A percentile compares a stretch with the other conserved stretches of the same genome.
Evolutionary conservation across 2,888 invertebrate genomes (phyloP).

Genomic region (Petrophora chlorosata): DNA sequence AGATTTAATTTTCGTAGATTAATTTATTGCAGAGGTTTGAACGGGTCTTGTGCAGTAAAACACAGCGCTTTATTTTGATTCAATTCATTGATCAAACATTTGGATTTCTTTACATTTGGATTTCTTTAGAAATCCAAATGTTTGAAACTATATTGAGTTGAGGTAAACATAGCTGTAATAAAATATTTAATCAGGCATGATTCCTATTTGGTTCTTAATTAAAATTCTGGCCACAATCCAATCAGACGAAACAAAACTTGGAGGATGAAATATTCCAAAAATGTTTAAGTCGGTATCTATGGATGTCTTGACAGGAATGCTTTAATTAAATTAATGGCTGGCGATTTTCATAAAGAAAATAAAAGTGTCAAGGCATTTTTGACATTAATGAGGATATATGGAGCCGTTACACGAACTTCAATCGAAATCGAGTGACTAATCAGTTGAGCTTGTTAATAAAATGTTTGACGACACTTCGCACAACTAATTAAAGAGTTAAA

Average conservation of each 20-base stretch:
- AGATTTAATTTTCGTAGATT: too few relatives aligned
- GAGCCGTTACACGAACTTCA: constrained; percentile 32
- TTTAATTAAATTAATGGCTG: constrained; percentile 79
- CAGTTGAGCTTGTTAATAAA: constrained; percentile 13
- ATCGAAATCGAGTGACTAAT: constrained; percentile 28
- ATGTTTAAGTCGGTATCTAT: constrained; percentile 67
- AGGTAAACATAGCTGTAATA: background rate
- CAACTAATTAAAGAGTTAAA: background rate
- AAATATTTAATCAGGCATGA: background rate
- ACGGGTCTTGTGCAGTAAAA: too few relatives aligned
- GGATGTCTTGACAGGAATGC: constrained; percentile 69
- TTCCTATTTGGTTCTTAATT: constrained; percentile 55
- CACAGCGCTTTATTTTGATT: too few relatives aligned
- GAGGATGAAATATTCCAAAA: constrained; percentile 58
- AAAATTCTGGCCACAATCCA: constrained; percentile 71
- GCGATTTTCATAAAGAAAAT: constrained; percentile 67
- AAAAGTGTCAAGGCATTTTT: constrained; percentile 60
- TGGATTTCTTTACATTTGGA: too few relatives aligned
- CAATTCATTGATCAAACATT: too few relatives aligned
- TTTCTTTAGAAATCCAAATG: too few relatives aligned
- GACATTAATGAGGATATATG: constrained; percentile 76
- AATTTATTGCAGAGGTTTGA: too few relatives aligned
- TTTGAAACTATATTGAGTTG: too few relatives aligned
- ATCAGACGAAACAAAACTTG: constrained; percentile 53
- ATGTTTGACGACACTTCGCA: constrained; percentile 4